Evolutionary conservation across 2,888 invertebrate genomes (phyloP).

Genomic region (Volucella inanis): DNA sequence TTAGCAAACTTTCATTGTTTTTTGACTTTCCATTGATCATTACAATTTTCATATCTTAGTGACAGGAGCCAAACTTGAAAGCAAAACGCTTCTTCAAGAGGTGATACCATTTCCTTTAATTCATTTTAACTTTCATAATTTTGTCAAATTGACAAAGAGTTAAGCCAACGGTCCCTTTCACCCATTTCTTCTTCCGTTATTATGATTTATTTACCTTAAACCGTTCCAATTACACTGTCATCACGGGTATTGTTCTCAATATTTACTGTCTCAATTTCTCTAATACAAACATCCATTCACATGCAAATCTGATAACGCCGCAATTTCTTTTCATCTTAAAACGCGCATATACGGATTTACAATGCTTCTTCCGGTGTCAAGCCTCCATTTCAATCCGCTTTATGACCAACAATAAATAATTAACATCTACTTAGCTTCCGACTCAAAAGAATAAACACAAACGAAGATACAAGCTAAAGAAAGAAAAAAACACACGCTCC

Average conservation of each 20-base stretch:
- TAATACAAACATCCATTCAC: constrained; percentile 18
- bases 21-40: too few species aligned
- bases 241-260: constrained; percentile 30
- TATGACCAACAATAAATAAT: constrained; percentile 41
- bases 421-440: constrained; percentile 2
- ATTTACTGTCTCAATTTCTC: constrained; percentile 16
- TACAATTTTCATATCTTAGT: too few species aligned
- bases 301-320: constrained; percentile 23
- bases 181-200: constrained; percentile 6
- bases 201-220: constrained; percentile 11
- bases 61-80: too few species aligned
- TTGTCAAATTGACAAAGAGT: too few species aligned
- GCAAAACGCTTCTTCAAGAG: too few species aligned
- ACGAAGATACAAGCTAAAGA: not conserved
- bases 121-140: too few species aligned
- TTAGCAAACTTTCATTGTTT: too few species aligned
- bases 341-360: constrained; percentile 8
- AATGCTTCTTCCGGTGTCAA: constrained; percentile 49
- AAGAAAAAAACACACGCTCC: constrained; percentile 21
- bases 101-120: too few species aligned
- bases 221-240: constrained; percentile 24
- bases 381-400: constrained; percentile 32
- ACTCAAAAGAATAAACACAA: constrained; percentile 1
- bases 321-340: constrained; percentile 2
- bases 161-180: too few species aligned